These are phyloP conservation scores for Amphimallon solstitiale DNA, from an alignment of 2,888 invertebrate genomes.

Conservation along the genomic window DNA sequence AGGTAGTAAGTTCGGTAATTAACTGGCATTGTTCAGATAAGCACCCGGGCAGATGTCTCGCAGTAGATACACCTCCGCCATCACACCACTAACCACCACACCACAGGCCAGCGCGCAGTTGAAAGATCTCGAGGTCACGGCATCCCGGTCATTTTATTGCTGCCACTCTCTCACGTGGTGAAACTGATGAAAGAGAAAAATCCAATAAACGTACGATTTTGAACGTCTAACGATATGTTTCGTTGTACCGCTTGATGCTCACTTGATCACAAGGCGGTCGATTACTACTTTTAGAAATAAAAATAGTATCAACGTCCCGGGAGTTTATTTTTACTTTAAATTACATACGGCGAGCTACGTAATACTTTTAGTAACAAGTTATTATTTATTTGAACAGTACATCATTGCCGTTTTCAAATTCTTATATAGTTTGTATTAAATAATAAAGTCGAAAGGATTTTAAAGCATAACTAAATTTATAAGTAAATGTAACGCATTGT, in stretches of 20 bases:
- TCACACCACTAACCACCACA: background rate
- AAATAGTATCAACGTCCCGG: constrained; percentile 2
- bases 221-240: constrained; percentile 29
- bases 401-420: too few species aligned
- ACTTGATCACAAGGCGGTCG: constrained; percentile 10
- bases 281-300: constrained; percentile 17
- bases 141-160: constrained; percentile 26
- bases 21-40: constrained; percentile 60
- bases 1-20: constrained; percentile 60
- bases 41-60: constrained; percentile 51
- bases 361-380: too few species aligned
- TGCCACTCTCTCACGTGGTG: constrained; percentile 19
- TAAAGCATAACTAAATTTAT: too few species aligned
- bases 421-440: too few species aligned
- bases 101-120: constrained; percentile 10
- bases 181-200: constrained; percentile 30
- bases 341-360: too few species aligned
- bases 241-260: constrained; percentile 6
- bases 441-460: too few species aligned
- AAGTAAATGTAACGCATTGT: too few species aligned
- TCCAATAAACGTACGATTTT: constrained; percentile 36
- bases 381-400: too few species aligned
- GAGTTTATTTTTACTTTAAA: constrained; percentile 19
- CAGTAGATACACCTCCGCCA: constrained; percentile 28
- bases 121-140: constrained; percentile 24